Evolutionary conservation across 1,140 invertebrate species (phyloP).

Genomic region (Leptopilina clavipes): DNA sequence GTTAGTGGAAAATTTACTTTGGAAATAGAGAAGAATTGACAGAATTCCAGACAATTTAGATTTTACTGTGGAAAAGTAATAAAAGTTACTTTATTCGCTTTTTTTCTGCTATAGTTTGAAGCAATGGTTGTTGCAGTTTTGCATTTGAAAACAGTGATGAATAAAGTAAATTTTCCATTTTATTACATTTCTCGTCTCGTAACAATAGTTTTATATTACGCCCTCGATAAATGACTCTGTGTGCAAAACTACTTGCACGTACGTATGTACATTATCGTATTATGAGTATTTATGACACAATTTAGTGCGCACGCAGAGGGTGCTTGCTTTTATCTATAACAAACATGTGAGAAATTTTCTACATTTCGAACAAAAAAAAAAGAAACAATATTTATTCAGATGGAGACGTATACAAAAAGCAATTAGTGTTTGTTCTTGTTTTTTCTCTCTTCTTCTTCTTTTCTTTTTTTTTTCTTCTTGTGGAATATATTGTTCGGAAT

Average conservation of each 20-base stretch:
- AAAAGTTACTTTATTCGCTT: no score
- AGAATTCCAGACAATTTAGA: no score
- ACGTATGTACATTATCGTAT: no score
- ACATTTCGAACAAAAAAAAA: neutral
- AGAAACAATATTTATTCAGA: neutral
- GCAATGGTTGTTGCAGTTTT: no score
- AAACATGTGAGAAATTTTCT: neutral
- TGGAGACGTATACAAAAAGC: neutral
- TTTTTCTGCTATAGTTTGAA: no score
- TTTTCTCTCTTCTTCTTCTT: neutral
- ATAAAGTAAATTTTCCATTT: neutral
- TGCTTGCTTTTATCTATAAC: neutral
- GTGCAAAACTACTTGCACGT: conserved; percentile 1
- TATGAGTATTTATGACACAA: conserved; percentile 19
- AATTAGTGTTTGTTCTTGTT: neutral
- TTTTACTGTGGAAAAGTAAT: no score
- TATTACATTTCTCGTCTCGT: neutral
- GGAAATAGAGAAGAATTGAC: no score
- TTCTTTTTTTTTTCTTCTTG: neutral
- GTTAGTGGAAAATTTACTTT: no score
- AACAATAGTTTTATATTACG: neutral
- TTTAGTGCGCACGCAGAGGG: neutral
- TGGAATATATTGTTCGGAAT: neutral
- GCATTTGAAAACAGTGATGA: neutral
- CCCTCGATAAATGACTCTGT: conserved; percentile 8